A percentile compares a stretch with the other conserved stretches of the same genome.
Conservation (phyloP, 2,113 vertebrate species). For the Seriola quinqueradiata region DNA sequence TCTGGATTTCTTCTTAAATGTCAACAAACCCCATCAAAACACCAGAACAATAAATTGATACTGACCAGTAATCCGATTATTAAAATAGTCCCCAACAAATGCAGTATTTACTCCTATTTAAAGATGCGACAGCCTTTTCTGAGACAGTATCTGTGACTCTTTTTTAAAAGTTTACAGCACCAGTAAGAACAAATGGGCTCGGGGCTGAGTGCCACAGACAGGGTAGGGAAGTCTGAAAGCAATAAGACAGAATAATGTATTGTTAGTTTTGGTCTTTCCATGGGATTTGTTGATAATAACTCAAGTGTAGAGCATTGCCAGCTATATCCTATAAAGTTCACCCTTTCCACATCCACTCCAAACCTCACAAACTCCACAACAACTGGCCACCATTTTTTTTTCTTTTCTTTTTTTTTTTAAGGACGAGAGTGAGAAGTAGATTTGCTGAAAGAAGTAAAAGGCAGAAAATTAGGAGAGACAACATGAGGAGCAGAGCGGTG, state of each 20-base stretch:
- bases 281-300: slow-evolving; percentile 21
- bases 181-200: not conserved
- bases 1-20: not conserved
- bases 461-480: not conserved
- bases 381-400: slow-evolving; percentile 7
- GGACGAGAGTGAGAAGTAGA: slow-evolving; percentile 11
- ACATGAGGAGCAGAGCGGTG: not conserved
- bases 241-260: not conserved
- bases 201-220: not conserved
- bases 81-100: not conserved
- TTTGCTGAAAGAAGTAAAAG: slow-evolving; percentile 1
- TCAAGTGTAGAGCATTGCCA: slow-evolving; percentile 5
- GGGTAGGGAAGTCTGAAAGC: not conserved
- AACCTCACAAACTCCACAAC: slow-evolving; percentile 16
- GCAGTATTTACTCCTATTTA: not conserved
- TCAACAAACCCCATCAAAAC: slow-evolving; percentile 30
- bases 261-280: slow-evolving; percentile 14
- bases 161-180: slow-evolving; percentile 13
- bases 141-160: not conserved
- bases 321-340: slow-evolving; percentile 9
- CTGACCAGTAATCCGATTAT: not conserved
- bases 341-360: not conserved
- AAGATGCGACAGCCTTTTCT: not conserved
- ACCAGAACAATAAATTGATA: not conserved
- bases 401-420: not conserved